Base-by-base conservation (phyloP, 2,888 invertebrate species). In the Corbicula japonica region DNA sequence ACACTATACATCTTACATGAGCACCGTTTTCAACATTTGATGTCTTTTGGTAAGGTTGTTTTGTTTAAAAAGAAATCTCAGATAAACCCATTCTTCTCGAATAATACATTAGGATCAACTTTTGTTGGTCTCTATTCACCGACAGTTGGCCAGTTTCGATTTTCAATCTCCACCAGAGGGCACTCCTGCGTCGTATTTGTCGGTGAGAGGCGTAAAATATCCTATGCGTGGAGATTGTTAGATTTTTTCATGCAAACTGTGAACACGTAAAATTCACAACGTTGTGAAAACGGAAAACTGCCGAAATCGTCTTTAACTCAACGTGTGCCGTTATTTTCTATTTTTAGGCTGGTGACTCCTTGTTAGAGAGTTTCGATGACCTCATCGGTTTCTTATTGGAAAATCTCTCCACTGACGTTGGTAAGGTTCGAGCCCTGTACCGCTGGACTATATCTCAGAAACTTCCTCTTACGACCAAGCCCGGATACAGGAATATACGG, bases 391-490 rank as follows among this genome's bases (percentile, higher is more conserved):
- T 83, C 62, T 65, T 88, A 0, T 30, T 78, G n/a, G 28, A 58
- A 28, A 66, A 80, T 38, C 61, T 82, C 6, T 61, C 61, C 8
- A 63, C 70, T 2, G 84, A 85, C 15, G 50, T 87, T 15, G 72
- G 69, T 23, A 85, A 80, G 61, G 69, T 86, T 10, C 65, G 87
- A 12, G 83, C 86, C 34, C 80, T 87, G 38, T 86, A 74, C 65
- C 73, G 74, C n/a, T 87, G 87, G 87, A 23, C 86, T 15, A 76
- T 84, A 10, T 68, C 72, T 28, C 86, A 84, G 35, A 73, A 65
- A n/a, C 46, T 85, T 10, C 84, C 83, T 0, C 41, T 83, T 12
- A 54, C 76, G 6, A 30, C 76, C 12, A 66, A 69, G 12, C 68
- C 68, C 10, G 71, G 75, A 26, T 75, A 82, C 50, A 62, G 83